phyloP scores from a whole-genome alignment of 2,888 invertebrate species.

The Drosophila prolongata region DNA sequence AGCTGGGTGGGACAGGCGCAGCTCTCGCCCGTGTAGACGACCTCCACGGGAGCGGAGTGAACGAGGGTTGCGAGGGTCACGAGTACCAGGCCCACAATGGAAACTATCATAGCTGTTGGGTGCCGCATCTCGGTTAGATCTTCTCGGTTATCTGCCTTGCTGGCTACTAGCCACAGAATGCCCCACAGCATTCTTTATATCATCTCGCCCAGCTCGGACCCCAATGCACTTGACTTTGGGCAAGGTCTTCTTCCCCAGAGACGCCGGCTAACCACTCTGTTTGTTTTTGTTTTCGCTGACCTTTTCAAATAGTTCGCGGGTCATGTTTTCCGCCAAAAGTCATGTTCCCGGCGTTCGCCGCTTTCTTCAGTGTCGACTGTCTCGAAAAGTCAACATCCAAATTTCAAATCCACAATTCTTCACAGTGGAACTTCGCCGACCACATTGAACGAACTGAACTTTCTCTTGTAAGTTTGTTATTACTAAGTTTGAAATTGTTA shows the following conservation, averaged over 20 bases:
- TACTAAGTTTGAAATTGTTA: no score
- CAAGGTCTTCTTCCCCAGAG: constrained; percentile 46
- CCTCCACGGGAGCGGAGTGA: constrained; percentile 61
- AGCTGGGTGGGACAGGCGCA: constrained; percentile 77
- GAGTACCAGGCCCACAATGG: constrained; percentile 16
- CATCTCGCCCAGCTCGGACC: constrained; percentile 42
- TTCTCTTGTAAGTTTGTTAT: neutral
- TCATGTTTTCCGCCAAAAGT: constrained; percentile 66
- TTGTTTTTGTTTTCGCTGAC: constrained; percentile 52
- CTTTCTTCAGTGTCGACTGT: constrained; percentile 53
- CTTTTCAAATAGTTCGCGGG: constrained; percentile 62
- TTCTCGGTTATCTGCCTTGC: constrained; percentile 39
- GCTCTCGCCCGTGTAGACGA: constrained; percentile 76
- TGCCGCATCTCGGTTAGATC: constrained; percentile 18
- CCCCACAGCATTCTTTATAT: constrained; percentile 68
- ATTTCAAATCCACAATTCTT: neutral
- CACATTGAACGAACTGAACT: no score
- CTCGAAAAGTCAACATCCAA: constrained; percentile 14
- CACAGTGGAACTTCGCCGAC: constrained; percentile 4
- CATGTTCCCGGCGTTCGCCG: constrained; percentile 63
- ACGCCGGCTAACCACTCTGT: constrained; percentile 8
- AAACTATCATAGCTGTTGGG: neutral
- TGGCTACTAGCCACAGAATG: constrained; percentile 66
- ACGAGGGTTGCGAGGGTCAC: constrained; percentile 9
- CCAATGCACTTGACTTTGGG: constrained; percentile 69